Conservation (phyloP, 1,140 invertebrate species). For the Rhagoletis zephyria region DNA sequence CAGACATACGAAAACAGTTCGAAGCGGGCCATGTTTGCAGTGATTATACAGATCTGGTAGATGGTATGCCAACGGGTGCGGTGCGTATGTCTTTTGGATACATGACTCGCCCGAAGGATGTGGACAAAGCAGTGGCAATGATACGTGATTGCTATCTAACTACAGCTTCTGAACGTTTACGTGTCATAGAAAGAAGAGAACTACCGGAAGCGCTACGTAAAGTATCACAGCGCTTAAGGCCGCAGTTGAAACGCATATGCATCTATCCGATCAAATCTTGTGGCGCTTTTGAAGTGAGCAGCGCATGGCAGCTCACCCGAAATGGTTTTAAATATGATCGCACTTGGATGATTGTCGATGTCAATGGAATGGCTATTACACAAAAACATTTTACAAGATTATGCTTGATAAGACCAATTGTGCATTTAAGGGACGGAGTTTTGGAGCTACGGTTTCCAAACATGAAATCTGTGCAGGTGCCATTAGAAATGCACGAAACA, state of each 20-base stretch:
- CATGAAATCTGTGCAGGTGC: constrained; percentile 43
- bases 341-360: constrained; percentile 91
- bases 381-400: constrained; percentile 88
- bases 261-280: constrained; percentile 97
- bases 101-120: constrained; percentile 84
- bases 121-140: constrained; percentile 82
- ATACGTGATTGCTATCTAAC: constrained; percentile 78
- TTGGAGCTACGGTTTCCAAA: constrained; percentile 79
- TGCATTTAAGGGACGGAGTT: constrained; percentile 78
- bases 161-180: constrained; percentile 59
- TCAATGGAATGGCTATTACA: constrained; percentile 85
- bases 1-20: constrained; percentile 84
- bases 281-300: constrained; percentile 80
- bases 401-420: constrained; percentile 85
- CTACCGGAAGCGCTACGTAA: constrained; percentile 62
- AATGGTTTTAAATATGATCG: constrained; percentile 90
- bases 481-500: constrained; percentile 73
- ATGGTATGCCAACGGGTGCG: constrained; percentile 92
- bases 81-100: constrained; percentile 95
- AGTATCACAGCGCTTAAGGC: constrained; percentile 59
- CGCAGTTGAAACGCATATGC: constrained; percentile 79
- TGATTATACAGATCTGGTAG: constrained; percentile 89
- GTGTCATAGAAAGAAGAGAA: constrained; percentile 60
- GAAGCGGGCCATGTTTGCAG: constrained; percentile 93
- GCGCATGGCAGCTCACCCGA: constrained; percentile 81